Evolutionary conservation across 2,113 vertebrate species (phyloP), one percentile per base, ranked within the genome.

Genomic region (Scytalopus superciliaris): DNA sequence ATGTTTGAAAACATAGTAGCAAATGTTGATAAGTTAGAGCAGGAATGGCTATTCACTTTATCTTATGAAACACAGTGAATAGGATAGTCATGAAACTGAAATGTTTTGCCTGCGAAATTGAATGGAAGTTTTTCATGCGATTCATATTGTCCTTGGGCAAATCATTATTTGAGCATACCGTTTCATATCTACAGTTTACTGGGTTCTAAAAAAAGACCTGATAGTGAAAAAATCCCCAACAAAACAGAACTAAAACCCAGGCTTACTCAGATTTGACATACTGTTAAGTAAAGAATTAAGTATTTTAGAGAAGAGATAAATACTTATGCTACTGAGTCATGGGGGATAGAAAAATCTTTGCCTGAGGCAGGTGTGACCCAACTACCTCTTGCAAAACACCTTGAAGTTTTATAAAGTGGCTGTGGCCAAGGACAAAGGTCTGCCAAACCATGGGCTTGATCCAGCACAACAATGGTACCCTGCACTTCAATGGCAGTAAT

Each of bases 401-500:
- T 19, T 64, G n/a, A 63, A 56, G 16, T 57, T 96, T 56, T 49
- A n/a, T 39, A 57, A 85, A 66, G 52, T 7, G 33, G 33, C 66
- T 82, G 52, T 75, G 62, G 52, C 42, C 69, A 59, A 28, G 35
- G 42, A 63, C 69, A 75, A 40, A 85, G 70, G 57, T 87, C 25
- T 87, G 64, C 35, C 50, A 40, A 76, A 27, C 30, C 12, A 19
- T 0, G 2, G 44, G 24, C 25, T 39, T 70, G 39, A 33, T 59
- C 14, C 47, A 39, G 55, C 55, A n/a, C 47, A 44, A 3, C 22
- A 11, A 2, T 15, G 13, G n/a, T 35, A 59, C 7, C 57, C 57
- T 59, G 56, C 22, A 8, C 2, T 17, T 35, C 0, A 1, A 31
- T 0, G 1, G n/a, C 69, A 78, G 35, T 14, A 50, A n/a, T 63